A percentile compares a stretch with the other conserved stretches of the same genome.
These are phyloP conservation scores for human DNA, from an alignment of 2,113 vertebrate genomes.

Conservation along the genomic window GRCh38 chr4:7441001-7441500, in stretches of 20 bases:
- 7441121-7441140: neutral
- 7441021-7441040: rapidly evolving
- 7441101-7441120: neutral
- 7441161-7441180: rapidly evolving
- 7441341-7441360: rapidly evolving
- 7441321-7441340: neutral
- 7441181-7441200: neutral
- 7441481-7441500: rapidly evolving
- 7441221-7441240: rapidly evolving
- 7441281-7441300: neutral
- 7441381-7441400: neutral
- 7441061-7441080: rapidly evolving
- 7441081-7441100: rapidly evolving
- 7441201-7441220: too few relatives aligned
- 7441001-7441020: neutral
- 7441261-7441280: neutral
- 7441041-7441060: neutral
- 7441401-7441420: neutral
- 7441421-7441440: neutral
- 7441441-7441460: neutral
- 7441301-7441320: neutral
- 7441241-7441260: rapidly evolving
- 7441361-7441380: rapidly evolving
- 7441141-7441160: rapidly evolving
- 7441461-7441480: rapidly evolving